These are phyloP conservation scores for Platycnemis pennipes DNA, from an alignment of 2,888 invertebrate genomes.

Conservation along the genomic window DNA sequence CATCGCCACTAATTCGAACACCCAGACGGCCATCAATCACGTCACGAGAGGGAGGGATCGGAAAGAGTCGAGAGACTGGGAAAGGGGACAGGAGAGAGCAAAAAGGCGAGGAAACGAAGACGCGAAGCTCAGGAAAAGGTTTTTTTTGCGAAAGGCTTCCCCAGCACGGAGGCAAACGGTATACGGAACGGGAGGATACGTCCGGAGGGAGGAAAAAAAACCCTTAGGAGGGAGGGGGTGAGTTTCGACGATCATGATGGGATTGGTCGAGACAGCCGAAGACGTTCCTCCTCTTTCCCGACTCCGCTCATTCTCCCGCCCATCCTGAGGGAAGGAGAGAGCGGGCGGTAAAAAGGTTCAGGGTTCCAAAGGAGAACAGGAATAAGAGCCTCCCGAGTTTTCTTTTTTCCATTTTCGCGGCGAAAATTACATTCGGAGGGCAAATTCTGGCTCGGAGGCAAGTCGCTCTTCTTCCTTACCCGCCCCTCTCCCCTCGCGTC, in stretches of 20 bases:
- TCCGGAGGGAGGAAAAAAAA: neutral
- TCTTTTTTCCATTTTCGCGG: slow-evolving; percentile 58
- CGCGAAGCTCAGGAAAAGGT: neutral
- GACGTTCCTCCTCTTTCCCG: neutral
- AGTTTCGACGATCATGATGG: neutral
- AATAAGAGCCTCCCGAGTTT: neutral
- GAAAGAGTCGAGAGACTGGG: neutral
- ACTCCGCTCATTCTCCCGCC: neutral
- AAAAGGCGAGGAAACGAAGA: neutral
- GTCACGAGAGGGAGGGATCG: neutral
- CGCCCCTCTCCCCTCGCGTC: neutral
- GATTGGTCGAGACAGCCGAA: neutral
- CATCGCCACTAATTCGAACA: neutral
- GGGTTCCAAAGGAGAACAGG: neutral
- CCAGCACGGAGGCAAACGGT: neutral
- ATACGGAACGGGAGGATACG: neutral
- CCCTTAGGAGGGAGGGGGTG: neutral
- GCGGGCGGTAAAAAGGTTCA: neutral
- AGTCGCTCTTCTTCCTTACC: neutral
- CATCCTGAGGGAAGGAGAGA: neutral
- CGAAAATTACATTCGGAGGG: slow-evolving; percentile 65
- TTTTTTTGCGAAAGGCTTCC: too few relatives aligned
- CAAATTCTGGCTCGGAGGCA: slow-evolving; percentile 41
- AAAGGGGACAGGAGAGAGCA: neutral
- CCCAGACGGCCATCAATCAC: neutral